These are phyloP conservation scores for Verasper variegatus DNA, from an alignment of 2,113 vertebrate genomes.

Conservation along the genomic window DNA sequence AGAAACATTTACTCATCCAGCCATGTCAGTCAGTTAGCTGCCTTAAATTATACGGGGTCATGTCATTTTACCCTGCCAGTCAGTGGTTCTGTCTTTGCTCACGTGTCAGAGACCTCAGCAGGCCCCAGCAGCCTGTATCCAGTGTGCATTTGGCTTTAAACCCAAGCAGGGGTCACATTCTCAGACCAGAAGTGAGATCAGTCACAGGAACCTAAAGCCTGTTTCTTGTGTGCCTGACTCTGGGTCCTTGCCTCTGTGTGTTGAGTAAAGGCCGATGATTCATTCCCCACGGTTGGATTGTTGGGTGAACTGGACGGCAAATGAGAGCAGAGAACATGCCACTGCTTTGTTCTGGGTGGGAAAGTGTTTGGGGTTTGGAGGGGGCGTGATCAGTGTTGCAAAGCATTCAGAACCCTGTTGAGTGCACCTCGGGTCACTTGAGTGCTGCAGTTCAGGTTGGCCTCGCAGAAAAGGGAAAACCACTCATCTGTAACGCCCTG, in stretches of 20 bases:
- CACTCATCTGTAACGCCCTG: conserved; percentile 22
- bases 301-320: conserved; percentile 18
- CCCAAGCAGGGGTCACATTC: conserved; percentile 55
- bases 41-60: conserved; percentile 16
- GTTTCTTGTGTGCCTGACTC: conserved; percentile 21
- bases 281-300: conserved; percentile 37
- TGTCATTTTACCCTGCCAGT: conserved; percentile 48
- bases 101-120: conserved; percentile 6
- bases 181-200: conserved; percentile 49
- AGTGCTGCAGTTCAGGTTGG: conserved; percentile 25
- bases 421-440: conserved; percentile 21
- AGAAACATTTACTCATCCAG: background rate
- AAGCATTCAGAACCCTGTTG: background rate
- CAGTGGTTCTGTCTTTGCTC: conserved; percentile 27
- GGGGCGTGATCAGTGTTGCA: background rate
- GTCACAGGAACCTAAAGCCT: conserved; percentile 27
- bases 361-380: background rate
- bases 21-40: conserved; percentile 12
- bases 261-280: conserved; percentile 59
- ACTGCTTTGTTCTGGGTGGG: conserved; percentile 35
- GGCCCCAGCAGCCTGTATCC: conserved; percentile 29
- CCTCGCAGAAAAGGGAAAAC: conserved; percentile 23
- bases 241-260: conserved; percentile 28
- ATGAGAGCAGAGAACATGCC: conserved; percentile 35
- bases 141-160: conserved; percentile 47